Conservation (phyloP, 2,113 vertebrate species). For the Ceyx melanurus region DNA sequence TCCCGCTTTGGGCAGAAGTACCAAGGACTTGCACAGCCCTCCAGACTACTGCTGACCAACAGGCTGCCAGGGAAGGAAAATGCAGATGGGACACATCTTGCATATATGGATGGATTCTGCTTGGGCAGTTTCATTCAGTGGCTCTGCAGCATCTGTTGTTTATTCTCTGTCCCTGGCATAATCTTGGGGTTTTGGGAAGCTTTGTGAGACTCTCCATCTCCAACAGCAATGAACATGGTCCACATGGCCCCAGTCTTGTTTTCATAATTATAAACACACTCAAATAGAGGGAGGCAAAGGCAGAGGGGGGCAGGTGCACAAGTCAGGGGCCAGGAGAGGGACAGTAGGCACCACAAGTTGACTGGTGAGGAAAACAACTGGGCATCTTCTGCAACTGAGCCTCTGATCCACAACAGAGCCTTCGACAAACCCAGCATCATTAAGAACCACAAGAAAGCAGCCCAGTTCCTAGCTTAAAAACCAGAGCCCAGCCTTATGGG, state of each 20-base stretch:
- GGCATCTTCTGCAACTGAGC: too few relatives aligned
- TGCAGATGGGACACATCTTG: not conserved
- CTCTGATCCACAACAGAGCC: not conserved
- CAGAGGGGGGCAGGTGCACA: not conserved
- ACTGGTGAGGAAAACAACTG: not conserved
- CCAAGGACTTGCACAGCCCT: not conserved
- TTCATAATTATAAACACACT: not conserved
- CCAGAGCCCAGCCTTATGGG: not conserved
- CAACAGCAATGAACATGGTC: not conserved
- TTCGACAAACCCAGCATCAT: not conserved
- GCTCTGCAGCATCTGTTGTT: not conserved
- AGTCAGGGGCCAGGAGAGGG: not conserved
- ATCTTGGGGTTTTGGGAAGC: not conserved
- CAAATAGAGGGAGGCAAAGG: not conserved
- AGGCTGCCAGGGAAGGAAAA: not conserved
- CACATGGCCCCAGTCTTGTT: not conserved
- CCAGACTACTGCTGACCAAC: not conserved
- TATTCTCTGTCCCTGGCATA: not conserved
- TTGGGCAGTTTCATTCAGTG: not conserved
- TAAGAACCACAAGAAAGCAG: not conserved
- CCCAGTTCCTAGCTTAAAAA: not conserved
- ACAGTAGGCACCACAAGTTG: not conserved
- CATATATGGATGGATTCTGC: not conserved
- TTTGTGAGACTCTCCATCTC: not conserved
- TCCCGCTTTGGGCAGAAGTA: not conserved